Percentiles rank a stretch among this genome's conserved stretches.
These are phyloP conservation scores for Lipophrys pholis DNA, from an alignment of 2,113 vertebrate species.

Conservation along the genomic window DNA sequence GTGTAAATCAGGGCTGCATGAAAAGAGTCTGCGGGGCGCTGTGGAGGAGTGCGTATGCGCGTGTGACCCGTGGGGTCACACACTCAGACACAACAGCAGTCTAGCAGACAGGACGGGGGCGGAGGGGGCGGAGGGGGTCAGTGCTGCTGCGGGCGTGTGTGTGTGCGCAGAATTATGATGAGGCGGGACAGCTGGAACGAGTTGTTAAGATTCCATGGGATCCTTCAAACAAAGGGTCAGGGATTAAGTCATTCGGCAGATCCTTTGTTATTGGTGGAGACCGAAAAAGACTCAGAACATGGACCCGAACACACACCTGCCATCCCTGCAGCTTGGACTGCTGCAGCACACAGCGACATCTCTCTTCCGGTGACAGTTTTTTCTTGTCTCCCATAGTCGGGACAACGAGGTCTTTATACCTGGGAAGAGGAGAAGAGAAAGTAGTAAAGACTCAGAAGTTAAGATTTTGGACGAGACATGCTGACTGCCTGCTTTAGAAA, in stretches of 20 bases:
- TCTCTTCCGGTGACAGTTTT: conserved; percentile 85
- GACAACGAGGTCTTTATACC: conserved; percentile 88
- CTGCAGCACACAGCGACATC: conserved; percentile 89
- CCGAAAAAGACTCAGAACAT: conserved; percentile 33
- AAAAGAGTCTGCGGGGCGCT: conserved; percentile 58
- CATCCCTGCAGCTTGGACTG: conserved; percentile 92
- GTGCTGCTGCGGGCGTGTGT: conserved; percentile 32
- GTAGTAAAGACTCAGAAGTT: conserved; percentile 1
- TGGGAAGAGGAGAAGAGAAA: conserved; percentile 59
- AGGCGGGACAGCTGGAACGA: conserved; percentile 76
- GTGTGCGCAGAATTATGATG: conserved; percentile 75
- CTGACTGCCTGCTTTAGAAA: conserved; percentile 42
- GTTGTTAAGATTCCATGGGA: conserved; percentile 73
- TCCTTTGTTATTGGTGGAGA: conserved; percentile 71
- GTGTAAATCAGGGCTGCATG: conserved; percentile 18
- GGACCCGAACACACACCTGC: conserved; percentile 88
- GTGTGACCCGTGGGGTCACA: conserved; percentile 75
- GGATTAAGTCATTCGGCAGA: conserved; percentile 73
- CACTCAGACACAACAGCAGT: conserved; percentile 82
- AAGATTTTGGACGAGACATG: conserved; percentile 2
- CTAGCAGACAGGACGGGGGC: conserved; percentile 65
- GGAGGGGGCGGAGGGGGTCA: conserved; percentile 15
- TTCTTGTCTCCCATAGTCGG: conserved; percentile 82
- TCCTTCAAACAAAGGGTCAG: conserved; percentile 65
- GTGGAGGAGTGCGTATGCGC: conserved; percentile 56